These are phyloP conservation scores for Hyla sarda DNA, from an alignment of 2,113 vertebrate genomes.

Conservation along the genomic window DNA sequence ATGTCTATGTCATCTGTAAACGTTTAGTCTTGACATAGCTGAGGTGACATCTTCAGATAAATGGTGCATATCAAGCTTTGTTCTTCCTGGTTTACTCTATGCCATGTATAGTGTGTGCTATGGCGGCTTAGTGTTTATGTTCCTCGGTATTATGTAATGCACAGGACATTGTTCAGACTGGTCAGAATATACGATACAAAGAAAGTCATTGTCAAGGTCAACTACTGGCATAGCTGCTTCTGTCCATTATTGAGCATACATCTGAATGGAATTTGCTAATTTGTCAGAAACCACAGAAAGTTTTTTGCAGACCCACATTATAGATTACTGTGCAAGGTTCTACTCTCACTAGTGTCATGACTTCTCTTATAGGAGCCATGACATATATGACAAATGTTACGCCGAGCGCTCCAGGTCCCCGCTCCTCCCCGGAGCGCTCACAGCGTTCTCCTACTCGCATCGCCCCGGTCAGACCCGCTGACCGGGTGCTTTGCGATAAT, in stretches of 20 bases:
- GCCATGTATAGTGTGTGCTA: neutral
- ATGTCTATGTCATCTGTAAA: slow-evolving; percentile 5
- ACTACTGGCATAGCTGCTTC: neutral
- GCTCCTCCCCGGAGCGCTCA: too few species aligned
- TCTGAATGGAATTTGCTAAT: neutral
- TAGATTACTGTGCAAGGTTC: neutral
- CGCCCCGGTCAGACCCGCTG: too few species aligned
- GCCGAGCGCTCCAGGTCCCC: too few species aligned
- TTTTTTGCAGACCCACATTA: too few species aligned
- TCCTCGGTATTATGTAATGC: neutral
- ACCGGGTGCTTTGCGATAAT: too few species aligned
- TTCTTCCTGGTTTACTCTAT: neutral
- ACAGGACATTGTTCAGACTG: neutral
- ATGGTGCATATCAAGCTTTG: neutral
- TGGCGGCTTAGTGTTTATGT: neutral
- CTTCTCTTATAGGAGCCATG: neutral
- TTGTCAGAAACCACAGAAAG: neutral
- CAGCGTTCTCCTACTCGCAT: too few species aligned
- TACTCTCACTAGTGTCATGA: neutral
- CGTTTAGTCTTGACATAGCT: neutral
- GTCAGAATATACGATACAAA: neutral
- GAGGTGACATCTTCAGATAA: slow-evolving; percentile 9
- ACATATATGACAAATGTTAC: neutral
- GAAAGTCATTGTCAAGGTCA: neutral
- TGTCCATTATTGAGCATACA: neutral